phyloP scores from a whole-genome alignment of 2,113 vertebrate genomes.

The Indicator indicator region DNA sequence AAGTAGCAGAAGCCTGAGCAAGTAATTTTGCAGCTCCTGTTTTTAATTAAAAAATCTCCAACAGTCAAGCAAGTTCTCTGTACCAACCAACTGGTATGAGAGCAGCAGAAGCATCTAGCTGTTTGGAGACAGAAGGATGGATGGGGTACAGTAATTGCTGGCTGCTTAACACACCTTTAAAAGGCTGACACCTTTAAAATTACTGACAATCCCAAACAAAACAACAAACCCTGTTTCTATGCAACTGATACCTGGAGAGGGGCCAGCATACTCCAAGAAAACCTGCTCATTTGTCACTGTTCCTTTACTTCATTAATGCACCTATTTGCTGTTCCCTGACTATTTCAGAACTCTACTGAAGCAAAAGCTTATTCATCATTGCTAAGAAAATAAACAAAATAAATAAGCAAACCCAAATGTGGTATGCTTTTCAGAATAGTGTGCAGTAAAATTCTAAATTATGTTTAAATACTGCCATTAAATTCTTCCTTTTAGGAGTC shows the following conservation, averaged over 20 bases:
- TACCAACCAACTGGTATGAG: neutral
- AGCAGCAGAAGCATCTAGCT: neutral
- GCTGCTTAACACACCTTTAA: neutral
- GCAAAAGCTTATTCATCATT: neutral
- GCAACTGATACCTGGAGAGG: fast-evolving
- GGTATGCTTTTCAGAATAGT: neutral
- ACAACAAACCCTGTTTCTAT: neutral
- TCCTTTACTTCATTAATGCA: neutral
- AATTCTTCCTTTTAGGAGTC: neutral
- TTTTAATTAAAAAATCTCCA: neutral
- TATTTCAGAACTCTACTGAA: neutral
- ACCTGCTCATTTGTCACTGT: neutral
- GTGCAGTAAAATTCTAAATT: neutral
- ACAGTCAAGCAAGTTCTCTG: neutral
- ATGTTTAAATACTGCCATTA: neutral
- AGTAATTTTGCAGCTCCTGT: neutral
- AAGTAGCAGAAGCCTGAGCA: neutral
- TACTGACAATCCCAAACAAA: neutral
- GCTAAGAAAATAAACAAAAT: neutral
- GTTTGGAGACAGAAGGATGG: neutral
- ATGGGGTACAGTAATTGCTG: neutral
- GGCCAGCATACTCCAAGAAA: neutral
- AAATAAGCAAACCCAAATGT: neutral
- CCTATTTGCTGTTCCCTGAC: neutral
- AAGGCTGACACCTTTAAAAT: conserved; percentile 11